Evolutionary conservation across 2,888 invertebrate genomes (phyloP), one percentile per base, ranked within the genome.

Genomic region (Coenonympha glycerion): DNA sequence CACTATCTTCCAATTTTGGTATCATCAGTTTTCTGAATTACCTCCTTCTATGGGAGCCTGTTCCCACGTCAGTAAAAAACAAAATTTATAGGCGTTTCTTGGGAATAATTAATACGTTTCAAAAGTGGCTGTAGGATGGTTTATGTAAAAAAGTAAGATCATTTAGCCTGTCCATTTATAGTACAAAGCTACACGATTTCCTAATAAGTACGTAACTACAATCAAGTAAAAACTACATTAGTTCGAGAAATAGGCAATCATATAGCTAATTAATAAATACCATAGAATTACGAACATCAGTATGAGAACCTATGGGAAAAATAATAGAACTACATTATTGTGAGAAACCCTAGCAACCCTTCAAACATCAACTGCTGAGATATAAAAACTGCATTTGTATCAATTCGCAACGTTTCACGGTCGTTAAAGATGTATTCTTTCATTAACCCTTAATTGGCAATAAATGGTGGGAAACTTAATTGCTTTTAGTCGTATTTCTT

Each of bases 241-340:
- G 36, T 36, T 19, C n/a, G 9, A n/a, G 3, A 9, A 13, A 19
- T n/a, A 36, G 34, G 19, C n/a, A 37, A 37, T 2, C n/a, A 36
- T 11, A 21, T 6, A 37, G 13, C 6, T 22, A 15, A 22, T 22
- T 37, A 3, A 22, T 15, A 13, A 37, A 22, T 22, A 15, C 22
- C 22, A n/a, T 19, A 21, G 8, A 26, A n/a, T 8, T 24, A 13
- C 15, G 15, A 6, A 15, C 30, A 30, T 5, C 15, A 24, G 1
- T 16, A 19, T 28, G 18, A 26, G 18, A 41, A 18, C n/a, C 28
- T 19, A 18, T 41, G 41, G 28, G 41, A 41, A 19, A 15, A 33
- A 15, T 41, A 34, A 16, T 34, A 19, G 34, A 48, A n/a, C n/a
- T n/a, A n/a, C n/a, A 41, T 41, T 34, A 48, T n/a, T 48, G 48